Conservation (phyloP, 2,113 vertebrate species). For the Lepus timidus region DNA sequence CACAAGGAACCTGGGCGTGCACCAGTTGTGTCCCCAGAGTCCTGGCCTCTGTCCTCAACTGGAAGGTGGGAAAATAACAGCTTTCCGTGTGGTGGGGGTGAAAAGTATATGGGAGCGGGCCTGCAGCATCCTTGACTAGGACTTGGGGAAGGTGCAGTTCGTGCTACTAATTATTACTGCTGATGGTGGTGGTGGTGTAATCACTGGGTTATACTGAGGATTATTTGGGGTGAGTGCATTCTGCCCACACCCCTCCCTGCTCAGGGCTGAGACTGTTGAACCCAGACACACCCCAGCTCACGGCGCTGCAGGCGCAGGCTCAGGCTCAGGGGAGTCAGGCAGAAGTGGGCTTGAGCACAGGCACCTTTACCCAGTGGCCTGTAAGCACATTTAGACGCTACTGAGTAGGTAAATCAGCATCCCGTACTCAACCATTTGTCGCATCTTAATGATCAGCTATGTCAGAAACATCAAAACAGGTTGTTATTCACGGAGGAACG, state of each 20-base stretch:
- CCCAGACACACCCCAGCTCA: background rate
- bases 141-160: background rate
- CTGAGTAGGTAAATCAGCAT: constrained; percentile 26
- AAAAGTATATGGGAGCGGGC: background rate
- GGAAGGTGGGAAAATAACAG: background rate
- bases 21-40: background rate
- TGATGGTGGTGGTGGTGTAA: background rate
- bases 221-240: background rate
- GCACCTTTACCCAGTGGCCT: background rate
- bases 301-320: background rate
- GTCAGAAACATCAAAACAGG: constrained; percentile 51
- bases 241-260: fast-evolving
- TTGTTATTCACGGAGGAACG: background rate
- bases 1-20: background rate
- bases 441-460: constrained; percentile 17
- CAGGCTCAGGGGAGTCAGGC: background rate
- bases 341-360: background rate
- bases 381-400: constrained; percentile 16
- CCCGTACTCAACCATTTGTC: constrained; percentile 2
- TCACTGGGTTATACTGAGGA: background rate
- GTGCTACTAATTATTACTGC: background rate
- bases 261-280: background rate
- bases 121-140: background rate
- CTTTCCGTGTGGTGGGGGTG: background rate
- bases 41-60: background rate